Evolutionary conservation across 2,888 invertebrate species (phyloP), one percentile per base, ranked within the genome.

Genomic region (Lymantria monacha): DNA sequence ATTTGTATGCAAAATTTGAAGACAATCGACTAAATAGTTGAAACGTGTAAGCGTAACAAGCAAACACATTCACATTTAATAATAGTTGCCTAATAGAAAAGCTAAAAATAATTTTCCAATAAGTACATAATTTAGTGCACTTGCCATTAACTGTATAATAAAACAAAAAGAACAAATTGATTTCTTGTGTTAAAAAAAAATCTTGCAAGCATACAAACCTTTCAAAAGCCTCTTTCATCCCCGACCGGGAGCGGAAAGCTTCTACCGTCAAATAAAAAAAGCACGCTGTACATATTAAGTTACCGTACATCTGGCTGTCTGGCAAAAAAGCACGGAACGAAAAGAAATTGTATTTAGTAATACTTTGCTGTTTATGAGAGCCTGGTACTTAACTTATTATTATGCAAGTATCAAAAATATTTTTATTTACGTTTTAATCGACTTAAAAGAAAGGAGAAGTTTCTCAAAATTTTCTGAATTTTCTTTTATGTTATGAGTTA

Each of bases 201-300:
- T 38, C 55, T 47, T 43, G 55, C 50, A 56, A 53, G 30, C 63
- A 49, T 55, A 58, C 62, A 44, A 57, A 61, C 61, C 57, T 61
- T 59, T 61, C 66, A 66, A 67, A 66, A 70, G 70, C 66, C 70
- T 68, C 69, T 63, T 66, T 68, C 66, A 66, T 66, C 68, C 70
- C 67, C 56, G 63, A 44, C 59, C 70, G 68, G 70, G 63, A 65
- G 70, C 70, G 66, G 70, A 66, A 69, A 69, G 69, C 63, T 63
- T 59, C 65, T 53, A 60, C 58, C 50, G 63, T 49, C 50, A 56
- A 64, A 62, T 52, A 63, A 63, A 61, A 61, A 67, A 60, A 57
- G 59, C 63, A 58, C 51, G 46, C 59, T 56, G 61, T 65, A 70
- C 12, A 41, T 69, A 70, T 69, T 70, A 63, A 59, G 53, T 69